These are phyloP conservation scores for Cryptotis parvus DNA, from an alignment of 2,113 vertebrate genomes.

Conservation along the genomic window DNA sequence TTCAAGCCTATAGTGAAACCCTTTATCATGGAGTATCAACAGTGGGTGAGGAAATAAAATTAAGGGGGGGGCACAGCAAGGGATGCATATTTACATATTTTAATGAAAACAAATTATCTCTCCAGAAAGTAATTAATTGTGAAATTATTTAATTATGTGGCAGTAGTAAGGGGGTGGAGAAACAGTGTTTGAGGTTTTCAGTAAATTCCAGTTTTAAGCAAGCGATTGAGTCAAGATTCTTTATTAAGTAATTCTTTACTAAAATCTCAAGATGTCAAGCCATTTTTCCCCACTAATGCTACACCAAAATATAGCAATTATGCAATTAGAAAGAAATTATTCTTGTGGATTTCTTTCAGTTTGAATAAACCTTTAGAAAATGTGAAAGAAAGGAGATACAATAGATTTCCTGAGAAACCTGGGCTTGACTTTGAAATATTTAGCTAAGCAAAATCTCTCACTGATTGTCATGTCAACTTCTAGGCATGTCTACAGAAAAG, in stretches of 20 bases:
- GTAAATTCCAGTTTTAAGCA: constrained; percentile 77
- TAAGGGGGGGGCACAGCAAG: constrained; percentile 54
- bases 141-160: constrained; percentile 83
- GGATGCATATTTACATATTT: constrained; percentile 82
- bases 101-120: constrained; percentile 85
- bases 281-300: constrained; percentile 37
- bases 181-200: constrained; percentile 69
- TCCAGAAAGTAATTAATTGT: constrained; percentile 83
- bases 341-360: constrained; percentile 68
- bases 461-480: constrained; percentile 74
- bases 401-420: constrained; percentile 52
- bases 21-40: constrained; percentile 64
- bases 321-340: constrained; percentile 71
- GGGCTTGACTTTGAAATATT: constrained; percentile 64
- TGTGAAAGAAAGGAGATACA: constrained; percentile 55
- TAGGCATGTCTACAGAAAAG: constrained; percentile 66
- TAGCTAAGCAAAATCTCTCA: constrained; percentile 67
- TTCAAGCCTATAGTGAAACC: neutral
- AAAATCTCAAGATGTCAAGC: constrained; percentile 73
- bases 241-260: constrained; percentile 80
- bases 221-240: constrained; percentile 73
- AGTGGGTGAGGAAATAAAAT: constrained; percentile 59
- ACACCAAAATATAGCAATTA: constrained; percentile 76
- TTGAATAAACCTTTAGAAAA: constrained; percentile 59
- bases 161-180: constrained; percentile 60